Base-by-base conservation (phyloP, 2,888 invertebrate genomes). In the Acanthopleura granulata region DNA sequence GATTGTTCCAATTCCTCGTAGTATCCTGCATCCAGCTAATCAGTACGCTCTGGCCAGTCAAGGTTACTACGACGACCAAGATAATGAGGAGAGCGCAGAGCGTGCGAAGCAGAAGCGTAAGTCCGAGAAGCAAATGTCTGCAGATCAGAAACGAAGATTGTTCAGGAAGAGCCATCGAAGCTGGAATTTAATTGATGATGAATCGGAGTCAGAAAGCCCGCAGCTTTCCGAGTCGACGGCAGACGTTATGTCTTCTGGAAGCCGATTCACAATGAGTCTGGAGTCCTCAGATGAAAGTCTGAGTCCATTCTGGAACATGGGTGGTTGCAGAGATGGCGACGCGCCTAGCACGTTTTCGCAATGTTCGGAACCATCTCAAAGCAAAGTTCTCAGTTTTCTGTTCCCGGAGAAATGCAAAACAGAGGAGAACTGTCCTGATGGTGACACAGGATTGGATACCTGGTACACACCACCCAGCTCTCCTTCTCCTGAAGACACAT, bases 21-120 rank as follows among this genome's bases (percentile, higher is more conserved):
- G 79, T 30, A 75, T 80, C n/a, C 76, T 80, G 9, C 75, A 72
- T n/a, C 78, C 79, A 11, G 73, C 74, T 49, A 80, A 80, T 62
- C 80, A 80, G 72, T n/a, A 30, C 25, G 76, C 73, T 15, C 71
- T 80, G 70, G 79, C 79, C 25, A 72, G 72, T n/a, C 76, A 73
- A 29, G 80, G 80, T 4, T 78, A 71, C 71, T 80, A 80, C 49
- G 73, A 72, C 16, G 74, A 66, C 61, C 25, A 25, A 25, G 22
- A 18, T 18, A 12, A 12, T 57, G 29, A 6, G 22, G 14, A 66
- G 29, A 15, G 66, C 16, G 9, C 22, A 6, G 29, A 66, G 25
- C 18, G 66, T 27, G 22, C 29, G 14, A 66, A 66, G 14, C 22
- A 16, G 4, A 66, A 66, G 25, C 22, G 22, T 27, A 27, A 27